Base-by-base conservation (phyloP, 2,888 invertebrate species). In the Dendrolimus pini region DNA sequence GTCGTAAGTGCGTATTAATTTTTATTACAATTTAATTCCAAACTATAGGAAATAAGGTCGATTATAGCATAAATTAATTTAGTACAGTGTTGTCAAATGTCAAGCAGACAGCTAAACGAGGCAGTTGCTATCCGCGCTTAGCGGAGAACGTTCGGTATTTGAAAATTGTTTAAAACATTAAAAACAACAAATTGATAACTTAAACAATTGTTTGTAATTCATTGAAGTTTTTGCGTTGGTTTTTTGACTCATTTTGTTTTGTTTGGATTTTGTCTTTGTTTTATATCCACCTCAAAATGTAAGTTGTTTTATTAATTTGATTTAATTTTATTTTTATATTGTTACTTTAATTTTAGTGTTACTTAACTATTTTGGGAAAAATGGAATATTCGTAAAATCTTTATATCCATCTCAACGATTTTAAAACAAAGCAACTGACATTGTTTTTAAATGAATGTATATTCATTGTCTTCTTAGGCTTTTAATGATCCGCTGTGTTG, bases 191-290 rank as follows among this genome's bases (percentile, higher is more conserved):
- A 47, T 47, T 47, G 6, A 2, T 10, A 7, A 8, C 3, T 47
- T 2, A 12, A 47, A 47, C 12, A 10, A 47, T 47, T 10, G 9
- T 47, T 12, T 9, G 12, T 7, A 47, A 10, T 47, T 47, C 12
- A 6, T 47, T 47, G 47, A 10, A 47, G 12, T 10, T 10, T 10
- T 47, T 47, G 47, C 12, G 47, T 47, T 47, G 47, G 47, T 47
- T 47, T 47, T 47, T 47, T 47, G 47, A 30, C 30, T 30, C 30
- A 30, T 30, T 54, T 58, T 59, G 18, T 30, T 30, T 59, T 12
- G 6, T 59, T 57, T 55, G 14, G 30, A 18, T 59, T 52, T 57
- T 52, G 30, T 57, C 41, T 54, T 58, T 52, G 41, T 9, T 41
- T 54, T 58, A 41, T 47, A 9, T 9, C 12, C 47, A 10, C 12